Evolutionary conservation across 2,113 vertebrate species (phyloP).

Genomic region (Nothocercus julius): DNA sequence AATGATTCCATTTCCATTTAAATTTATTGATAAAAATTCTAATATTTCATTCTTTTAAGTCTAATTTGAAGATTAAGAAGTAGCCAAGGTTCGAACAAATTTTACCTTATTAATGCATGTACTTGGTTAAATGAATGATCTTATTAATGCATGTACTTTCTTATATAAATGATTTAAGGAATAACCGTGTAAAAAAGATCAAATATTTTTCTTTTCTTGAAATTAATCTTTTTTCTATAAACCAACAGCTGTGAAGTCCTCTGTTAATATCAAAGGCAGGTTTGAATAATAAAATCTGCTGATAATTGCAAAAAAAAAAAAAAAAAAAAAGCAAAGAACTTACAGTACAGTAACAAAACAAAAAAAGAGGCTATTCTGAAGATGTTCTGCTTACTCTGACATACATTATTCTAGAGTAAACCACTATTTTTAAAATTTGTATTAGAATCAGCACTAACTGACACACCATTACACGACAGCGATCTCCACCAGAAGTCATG

Average conservation of each 20-base stretch:
- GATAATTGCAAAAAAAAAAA: background rate
- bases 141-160: constrained; percentile 41
- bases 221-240: constrained; percentile 25
- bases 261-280: background rate
- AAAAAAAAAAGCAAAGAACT: background rate
- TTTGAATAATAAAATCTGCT: constrained; percentile 13
- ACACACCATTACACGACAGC: background rate
- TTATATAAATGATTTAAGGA: constrained; percentile 63
- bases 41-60: constrained; percentile 82
- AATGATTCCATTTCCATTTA: constrained; percentile 79
- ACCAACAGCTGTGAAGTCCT: constrained; percentile 10
- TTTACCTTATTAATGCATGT: constrained; percentile 58
- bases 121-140: constrained; percentile 61
- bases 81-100: constrained; percentile 70
- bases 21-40: constrained; percentile 82
- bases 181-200: background rate
- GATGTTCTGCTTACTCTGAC: background rate
- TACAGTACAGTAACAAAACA: background rate
- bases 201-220: constrained; percentile 59
- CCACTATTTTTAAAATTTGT: background rate
- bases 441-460: background rate
- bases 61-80: constrained; percentile 71
- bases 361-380: background rate
- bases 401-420: background rate
- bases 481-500: background rate